Percentiles rank a stretch among this genome's conserved stretches.
Evolutionary conservation across 1,140 invertebrate species (phyloP).

Genomic region (Brachionus manjavacas): DNA sequence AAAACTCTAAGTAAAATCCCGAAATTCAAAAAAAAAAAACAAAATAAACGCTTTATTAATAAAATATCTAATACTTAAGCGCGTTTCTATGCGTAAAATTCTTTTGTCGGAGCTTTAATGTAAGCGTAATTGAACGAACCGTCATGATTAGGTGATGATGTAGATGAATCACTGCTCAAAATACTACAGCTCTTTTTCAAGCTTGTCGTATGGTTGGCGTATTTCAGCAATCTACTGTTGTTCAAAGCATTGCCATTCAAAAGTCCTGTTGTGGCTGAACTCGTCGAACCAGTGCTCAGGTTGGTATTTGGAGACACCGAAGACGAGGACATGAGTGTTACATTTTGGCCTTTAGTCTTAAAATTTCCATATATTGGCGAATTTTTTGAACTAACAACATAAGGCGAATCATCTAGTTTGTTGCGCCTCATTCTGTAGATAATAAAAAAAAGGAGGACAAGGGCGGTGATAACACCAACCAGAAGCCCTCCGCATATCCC

Average conservation of each 20-base stretch:
- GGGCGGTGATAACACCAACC: conserved; percentile 15
- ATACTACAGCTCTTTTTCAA: conserved; percentile 27
- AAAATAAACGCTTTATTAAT: not conserved
- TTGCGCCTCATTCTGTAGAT: conserved; percentile 13
- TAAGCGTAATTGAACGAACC: conserved; percentile 38
- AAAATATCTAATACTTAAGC: conserved; percentile 3
- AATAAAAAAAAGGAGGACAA: conserved; percentile 8
- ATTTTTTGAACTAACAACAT: not conserved
- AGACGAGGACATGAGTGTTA: conserved; percentile 24
- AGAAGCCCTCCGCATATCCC: conserved; percentile 20
- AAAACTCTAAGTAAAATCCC: not conserved
- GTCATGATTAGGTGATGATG: conserved; percentile 39
- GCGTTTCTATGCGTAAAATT: conserved; percentile 23
- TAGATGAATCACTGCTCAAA: conserved; percentile 12
- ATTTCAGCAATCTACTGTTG: conserved; percentile 26
- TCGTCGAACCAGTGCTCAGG: conserved; percentile 7
- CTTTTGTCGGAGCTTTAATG: conserved; percentile 39
- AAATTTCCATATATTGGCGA: conserved; percentile 21
- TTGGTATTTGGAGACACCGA: conserved; percentile 29
- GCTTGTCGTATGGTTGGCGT: not conserved
- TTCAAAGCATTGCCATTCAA: not conserved
- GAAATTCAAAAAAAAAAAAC: conserved; percentile 29
- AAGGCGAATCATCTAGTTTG: conserved; percentile 3
- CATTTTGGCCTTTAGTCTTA: not conserved
- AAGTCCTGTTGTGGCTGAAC: conserved; percentile 13